Evolutionary conservation across 2,113 vertebrate species (phyloP), one percentile per base, ranked within the genome.

Genomic region (Meriones unguiculatus): DNA sequence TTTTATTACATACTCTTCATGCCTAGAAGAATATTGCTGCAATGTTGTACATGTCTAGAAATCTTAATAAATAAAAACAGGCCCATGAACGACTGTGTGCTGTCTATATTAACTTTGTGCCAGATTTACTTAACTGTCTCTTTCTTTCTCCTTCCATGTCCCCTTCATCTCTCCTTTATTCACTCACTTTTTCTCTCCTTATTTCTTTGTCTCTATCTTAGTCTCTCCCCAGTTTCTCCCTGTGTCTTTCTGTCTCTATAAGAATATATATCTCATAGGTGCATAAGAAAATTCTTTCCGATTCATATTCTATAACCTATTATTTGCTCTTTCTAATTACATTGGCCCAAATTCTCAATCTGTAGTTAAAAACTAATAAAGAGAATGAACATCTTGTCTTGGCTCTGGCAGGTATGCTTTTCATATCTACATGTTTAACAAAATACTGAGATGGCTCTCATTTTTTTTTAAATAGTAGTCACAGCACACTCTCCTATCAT

Each of bases 61-160:
- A 52, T 75, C 22, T 41, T 67, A 69, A 94, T 76, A 92, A 89
- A 75, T 65, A 90, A 89, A 35, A 86, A 88, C 52, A 90, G 5
- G 14, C 25, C 41, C 32, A 52, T 59, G 32, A 86, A 78, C 50
- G 65, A 70, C 54, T 38, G 6, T 67, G 69, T 57, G 46, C 18
- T 17, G 25, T 87, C 6, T 22, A 62, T 82, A 20, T 94, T 82
- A 86, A 89, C 80, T 89, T 84, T 72, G 14, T 92, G 59, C 9
- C 30, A 38, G 35, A n/a, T 52, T 92, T 78, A 46, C 57, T n/a
- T 32, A 12, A 4, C 17, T 41, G 5, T 46, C 65, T 38, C 24
- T 73, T 22, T 17, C 15, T 82, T 6, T 75, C 18, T 3, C 17
- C 28, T 38, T 72, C 2, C 4, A 30, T 81, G 14, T 75, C 54